A percentile compares a stretch with the other conserved stretches of the same genome.
phyloP scores from a whole-genome alignment of 1,140 invertebrate genomes.

The Acarapis woodi region DNA sequence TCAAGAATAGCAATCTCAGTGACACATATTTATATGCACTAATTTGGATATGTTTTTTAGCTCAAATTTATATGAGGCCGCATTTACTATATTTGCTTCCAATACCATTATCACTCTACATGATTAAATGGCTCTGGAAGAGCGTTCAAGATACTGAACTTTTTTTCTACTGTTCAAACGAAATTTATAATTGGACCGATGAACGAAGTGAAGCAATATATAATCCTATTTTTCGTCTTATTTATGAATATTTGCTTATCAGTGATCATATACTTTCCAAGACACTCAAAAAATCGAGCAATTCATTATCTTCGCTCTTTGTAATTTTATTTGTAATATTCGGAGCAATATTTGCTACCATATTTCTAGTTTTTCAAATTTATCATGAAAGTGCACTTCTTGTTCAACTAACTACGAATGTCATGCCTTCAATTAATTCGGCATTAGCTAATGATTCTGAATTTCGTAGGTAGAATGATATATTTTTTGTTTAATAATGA shows the following conservation, averaged over 20 bases:
- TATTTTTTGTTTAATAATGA: no score
- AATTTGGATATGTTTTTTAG: slow-evolving; percentile 31
- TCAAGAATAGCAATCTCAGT: slow-evolving; percentile 16
- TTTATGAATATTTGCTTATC: not conserved
- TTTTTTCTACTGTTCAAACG: not conserved
- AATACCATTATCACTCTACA: slow-evolving; percentile 30
- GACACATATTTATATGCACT: slow-evolving; percentile 32
- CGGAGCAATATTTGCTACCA: slow-evolving; percentile 18
- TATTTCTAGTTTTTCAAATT: slow-evolving; percentile 28
- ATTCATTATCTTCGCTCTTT: slow-evolving; percentile 21
- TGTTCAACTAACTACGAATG: slow-evolving; percentile 33
- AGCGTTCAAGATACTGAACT: not conserved
- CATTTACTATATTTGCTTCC: slow-evolving; percentile 34
- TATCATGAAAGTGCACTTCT: slow-evolving; percentile 83
- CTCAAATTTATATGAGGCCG: slow-evolving; percentile 35
- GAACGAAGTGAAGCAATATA: not conserved
- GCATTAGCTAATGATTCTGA: slow-evolving; percentile 65
- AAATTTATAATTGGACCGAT: not conserved
- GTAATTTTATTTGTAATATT: slow-evolving; percentile 22
- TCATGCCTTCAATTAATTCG: slow-evolving; percentile 52
- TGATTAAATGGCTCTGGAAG: slow-evolving; percentile 3
- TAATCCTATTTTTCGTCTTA: slow-evolving; percentile 1
- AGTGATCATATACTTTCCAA: slow-evolving; percentile 13
- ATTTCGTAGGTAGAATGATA: no score
- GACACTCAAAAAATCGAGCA: slow-evolving; percentile 19